Percentiles rank a stretch among this genome's conserved stretches.
phyloP scores from a whole-genome alignment of 2,888 invertebrate species.

The Pristionchus entomophagus region DNA sequence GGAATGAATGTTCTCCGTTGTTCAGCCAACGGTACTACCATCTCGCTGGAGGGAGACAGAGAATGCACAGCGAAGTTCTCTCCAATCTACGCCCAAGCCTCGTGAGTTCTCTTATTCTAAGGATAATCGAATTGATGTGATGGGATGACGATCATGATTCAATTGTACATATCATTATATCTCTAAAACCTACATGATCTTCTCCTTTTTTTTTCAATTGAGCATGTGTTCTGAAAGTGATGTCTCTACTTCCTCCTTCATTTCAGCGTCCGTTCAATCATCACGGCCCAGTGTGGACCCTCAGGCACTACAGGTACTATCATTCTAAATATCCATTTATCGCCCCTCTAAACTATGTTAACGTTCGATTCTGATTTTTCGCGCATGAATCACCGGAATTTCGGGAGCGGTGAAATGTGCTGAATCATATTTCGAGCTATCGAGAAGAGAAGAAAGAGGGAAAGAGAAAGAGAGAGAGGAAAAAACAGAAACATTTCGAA shows the following conservation, averaged over 20 bases:
- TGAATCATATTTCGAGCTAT: not conserved
- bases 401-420: not conserved
- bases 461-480: not conserved
- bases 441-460: not conserved
- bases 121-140: too few species aligned
- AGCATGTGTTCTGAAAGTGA: too few species aligned
- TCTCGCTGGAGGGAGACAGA: slow-evolving; percentile 73
- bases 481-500: too few species aligned
- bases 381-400: not conserved
- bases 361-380: not conserved
- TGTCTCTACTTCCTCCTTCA: not conserved
- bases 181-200: too few species aligned
- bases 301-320: slow-evolving; percentile 70
- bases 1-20: not conserved
- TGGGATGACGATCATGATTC: too few species aligned
- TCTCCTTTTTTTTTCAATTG: too few species aligned
- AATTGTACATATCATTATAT: too few species aligned
- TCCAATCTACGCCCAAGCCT: slow-evolving; percentile 51
- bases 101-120: slow-evolving; percentile 47
- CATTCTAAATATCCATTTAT: not conserved
- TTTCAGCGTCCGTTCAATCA: slow-evolving; percentile 46
- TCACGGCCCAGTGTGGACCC: slow-evolving; percentile 72
- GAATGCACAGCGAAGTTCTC: slow-evolving; percentile 71
- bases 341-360: not conserved
- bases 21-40: slow-evolving; percentile 70